Conservation (phyloP, 2,888 invertebrate species). For the Xestia sexstrigata region DNA sequence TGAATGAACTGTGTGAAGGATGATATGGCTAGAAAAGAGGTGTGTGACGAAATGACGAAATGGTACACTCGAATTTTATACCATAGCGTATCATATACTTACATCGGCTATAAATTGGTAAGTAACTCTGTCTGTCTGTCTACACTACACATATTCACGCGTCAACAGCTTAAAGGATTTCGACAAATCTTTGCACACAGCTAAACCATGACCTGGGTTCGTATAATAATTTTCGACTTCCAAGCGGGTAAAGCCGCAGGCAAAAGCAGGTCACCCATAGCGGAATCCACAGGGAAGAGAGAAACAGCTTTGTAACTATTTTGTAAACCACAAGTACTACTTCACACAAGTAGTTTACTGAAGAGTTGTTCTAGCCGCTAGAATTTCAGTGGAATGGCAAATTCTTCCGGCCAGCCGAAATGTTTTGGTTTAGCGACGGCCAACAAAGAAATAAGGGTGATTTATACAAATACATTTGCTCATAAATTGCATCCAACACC, state of each 20-base stretch:
- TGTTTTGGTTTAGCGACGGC: constrained; percentile 24
- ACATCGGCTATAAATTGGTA: background rate
- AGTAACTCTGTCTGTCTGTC: background rate
- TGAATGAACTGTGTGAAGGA: background rate
- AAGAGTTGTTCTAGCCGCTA: background rate
- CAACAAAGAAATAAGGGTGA: constrained; percentile 38
- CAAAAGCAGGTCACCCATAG: background rate
- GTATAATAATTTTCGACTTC: background rate
- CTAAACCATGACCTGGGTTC: background rate
- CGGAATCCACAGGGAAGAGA: background rate
- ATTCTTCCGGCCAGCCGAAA: constrained; percentile 34
- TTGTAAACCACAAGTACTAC: background rate
- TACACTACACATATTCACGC: background rate
- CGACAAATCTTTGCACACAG: background rate
- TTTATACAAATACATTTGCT: constrained; percentile 48
- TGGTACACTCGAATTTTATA: background rate
- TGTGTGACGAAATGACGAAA: background rate
- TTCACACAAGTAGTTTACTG: background rate
- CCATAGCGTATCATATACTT: background rate
- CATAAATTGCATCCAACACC: constrained; percentile 38
- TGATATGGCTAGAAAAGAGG: background rate
- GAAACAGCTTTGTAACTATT: background rate
- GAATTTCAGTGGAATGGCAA: constrained; percentile 10
- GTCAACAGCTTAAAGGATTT: background rate
- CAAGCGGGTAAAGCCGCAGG: background rate